Base-by-base conservation (phyloP, 1,140 invertebrate species). In the Cydia amplana region DNA sequence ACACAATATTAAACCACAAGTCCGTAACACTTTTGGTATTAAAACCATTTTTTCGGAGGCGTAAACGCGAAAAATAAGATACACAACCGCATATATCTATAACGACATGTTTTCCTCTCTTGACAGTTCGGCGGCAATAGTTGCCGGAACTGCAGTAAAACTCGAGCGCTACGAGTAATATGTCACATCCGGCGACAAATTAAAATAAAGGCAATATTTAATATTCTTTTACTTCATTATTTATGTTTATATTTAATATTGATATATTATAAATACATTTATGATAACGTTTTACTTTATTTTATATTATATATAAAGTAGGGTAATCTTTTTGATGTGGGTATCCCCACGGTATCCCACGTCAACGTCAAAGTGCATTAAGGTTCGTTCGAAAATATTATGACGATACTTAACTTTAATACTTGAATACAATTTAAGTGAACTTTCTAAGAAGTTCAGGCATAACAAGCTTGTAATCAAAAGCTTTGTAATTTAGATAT, bases 1-100 rank as follows among this genome's bases (percentile, higher is more conserved):
- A 80, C 77, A 87, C 73, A 87, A 79, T 74, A 91, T 82, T 90
- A 92, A 87, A 82, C 90, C 87, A 91, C 90, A 92, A 93, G 92
- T 93, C 92, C 92, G 92, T 73, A 91, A 86, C 78, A 88, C 79
- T 84, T 81, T 87, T 77, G 72, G 81, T 78, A 85, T 83, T 85
- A 81, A 77, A 79, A 87, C 87, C 92, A 93, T 93, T 81, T 89
- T 90, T 80, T 80, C 36, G 40, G 67, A 78, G 67, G 72, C 78
- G 72, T 74, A 78, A 78, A 75, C 78, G 73, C 43, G 49, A 79
- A 86, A 91, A 87, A 85, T 77, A 82, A 78, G 78, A 76, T 76
- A 79, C 72, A 74, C 74, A 75, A 77, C 74, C 78, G 78, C 76
- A 77, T 78, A 81, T 60, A 64, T 73, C 73, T 78, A 85, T 77